phyloP scores from a whole-genome alignment of 2,888 invertebrate genomes.

The Noctua comes region DNA sequence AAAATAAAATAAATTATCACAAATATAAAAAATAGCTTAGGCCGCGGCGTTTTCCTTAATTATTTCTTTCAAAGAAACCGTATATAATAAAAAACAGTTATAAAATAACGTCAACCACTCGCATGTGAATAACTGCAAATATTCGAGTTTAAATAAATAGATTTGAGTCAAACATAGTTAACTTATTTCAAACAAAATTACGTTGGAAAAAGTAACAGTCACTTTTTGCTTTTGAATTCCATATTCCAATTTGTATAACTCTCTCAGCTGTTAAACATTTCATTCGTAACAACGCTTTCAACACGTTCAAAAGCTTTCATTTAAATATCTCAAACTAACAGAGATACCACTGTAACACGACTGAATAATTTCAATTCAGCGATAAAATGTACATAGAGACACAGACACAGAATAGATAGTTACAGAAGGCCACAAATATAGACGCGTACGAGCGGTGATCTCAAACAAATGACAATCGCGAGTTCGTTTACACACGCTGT shows the following conservation, averaged over 20 bases:
- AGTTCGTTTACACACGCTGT: neutral
- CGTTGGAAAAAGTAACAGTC: neutral
- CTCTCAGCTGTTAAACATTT: slow-evolving; percentile 45
- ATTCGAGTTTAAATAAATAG: neutral
- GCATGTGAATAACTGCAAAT: neutral
- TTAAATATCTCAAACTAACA: slow-evolving; percentile 55
- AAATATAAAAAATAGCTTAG: too few species aligned
- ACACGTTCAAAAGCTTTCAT: slow-evolving; percentile 46
- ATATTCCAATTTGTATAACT: slow-evolving; percentile 47
- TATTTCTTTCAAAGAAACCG: too few species aligned
- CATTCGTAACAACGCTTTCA: slow-evolving; percentile 28
- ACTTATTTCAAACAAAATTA: slow-evolving; percentile 22
- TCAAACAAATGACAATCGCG: neutral
- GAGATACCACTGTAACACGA: slow-evolving; percentile 50
- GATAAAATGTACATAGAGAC: slow-evolving; percentile 56
- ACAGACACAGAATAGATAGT: neutral
- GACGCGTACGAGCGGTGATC: neutral
- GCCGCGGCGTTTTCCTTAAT: too few species aligned
- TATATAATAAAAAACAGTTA: too few species aligned
- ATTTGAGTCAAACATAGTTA: neutral
- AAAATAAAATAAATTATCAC: too few species aligned
- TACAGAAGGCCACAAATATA: slow-evolving; percentile 7
- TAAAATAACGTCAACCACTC: neutral
- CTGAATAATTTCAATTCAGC: slow-evolving; percentile 59
- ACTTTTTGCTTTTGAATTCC: slow-evolving; percentile 23